These are phyloP conservation scores for Alexandromys fortis DNA, from an alignment of 2,113 vertebrate species.

Conservation along the genomic window DNA sequence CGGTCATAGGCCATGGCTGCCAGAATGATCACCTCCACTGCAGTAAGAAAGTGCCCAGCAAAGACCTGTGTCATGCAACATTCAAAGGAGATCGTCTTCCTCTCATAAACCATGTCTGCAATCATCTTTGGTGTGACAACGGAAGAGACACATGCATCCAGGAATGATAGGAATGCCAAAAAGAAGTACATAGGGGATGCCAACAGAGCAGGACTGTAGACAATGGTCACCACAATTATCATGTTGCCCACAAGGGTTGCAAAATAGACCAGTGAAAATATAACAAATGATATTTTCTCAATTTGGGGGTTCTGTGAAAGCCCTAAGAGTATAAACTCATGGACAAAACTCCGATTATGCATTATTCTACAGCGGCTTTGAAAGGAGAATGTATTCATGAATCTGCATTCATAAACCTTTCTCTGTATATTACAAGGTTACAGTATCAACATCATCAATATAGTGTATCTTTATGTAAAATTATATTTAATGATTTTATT, in stretches of 20 bases:
- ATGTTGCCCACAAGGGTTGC: conserved; percentile 30
- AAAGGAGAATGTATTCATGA: background rate
- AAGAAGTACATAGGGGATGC: conserved; percentile 68
- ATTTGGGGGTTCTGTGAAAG: conserved; percentile 51
- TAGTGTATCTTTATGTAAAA: background rate
- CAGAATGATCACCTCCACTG: conserved; percentile 50
- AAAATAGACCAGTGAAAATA: background rate
- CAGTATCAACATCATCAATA: background rate
- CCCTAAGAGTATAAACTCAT: conserved; percentile 65
- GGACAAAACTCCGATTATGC: conserved; percentile 62
- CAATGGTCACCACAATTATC: conserved; percentile 47
- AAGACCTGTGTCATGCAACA: background rate
- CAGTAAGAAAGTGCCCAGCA: background rate
- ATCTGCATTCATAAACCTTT: background rate
- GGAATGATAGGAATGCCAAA: conserved; percentile 19
- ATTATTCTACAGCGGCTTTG: background rate
- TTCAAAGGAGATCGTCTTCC: background rate
- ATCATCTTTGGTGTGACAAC: conserved; percentile 22
- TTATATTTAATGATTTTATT: background rate
- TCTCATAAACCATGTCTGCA: background rate
- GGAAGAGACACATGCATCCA: conserved; percentile 6
- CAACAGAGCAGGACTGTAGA: conserved; percentile 21
- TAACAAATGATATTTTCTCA: conserved; percentile 42
- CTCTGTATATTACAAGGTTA: background rate
- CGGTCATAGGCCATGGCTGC: conserved; percentile 62